Percentiles rank a stretch among this genome's conserved stretches.
phyloP scores from a whole-genome alignment of 2,797 vertebrate genomes.

The Neostethus bicornis region DNA sequence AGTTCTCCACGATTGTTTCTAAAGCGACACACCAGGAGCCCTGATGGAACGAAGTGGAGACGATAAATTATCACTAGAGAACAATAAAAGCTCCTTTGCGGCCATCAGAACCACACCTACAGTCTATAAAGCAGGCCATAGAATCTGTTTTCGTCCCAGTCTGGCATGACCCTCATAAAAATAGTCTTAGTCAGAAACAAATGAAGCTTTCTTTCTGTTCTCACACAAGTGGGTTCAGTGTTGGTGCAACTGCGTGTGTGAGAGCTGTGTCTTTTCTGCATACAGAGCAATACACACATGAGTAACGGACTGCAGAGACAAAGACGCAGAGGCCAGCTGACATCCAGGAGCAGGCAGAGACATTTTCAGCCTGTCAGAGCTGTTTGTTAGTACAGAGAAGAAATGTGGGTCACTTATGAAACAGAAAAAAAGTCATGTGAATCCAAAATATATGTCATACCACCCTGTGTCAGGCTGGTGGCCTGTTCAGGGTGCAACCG shows the following conservation, averaged over 20 bases:
- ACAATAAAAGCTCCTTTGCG: constrained; percentile 6
- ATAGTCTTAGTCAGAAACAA: constrained; percentile 35
- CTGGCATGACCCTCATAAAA: constrained; percentile 22
- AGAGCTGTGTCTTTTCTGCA: constrained; percentile 31
- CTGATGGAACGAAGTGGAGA: too few relatives aligned
- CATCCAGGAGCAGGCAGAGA: not conserved
- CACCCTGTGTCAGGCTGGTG: too few relatives aligned
- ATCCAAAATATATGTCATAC: not conserved
- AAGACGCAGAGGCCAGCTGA: constrained; percentile 5
- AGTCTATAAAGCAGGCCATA: not conserved
- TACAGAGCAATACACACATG: constrained; percentile 36
- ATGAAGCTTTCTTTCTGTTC: constrained; percentile 62
- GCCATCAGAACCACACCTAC: not conserved
- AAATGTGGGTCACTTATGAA: not conserved
- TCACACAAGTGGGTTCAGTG: constrained; percentile 58
- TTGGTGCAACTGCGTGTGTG: constrained; percentile 46
- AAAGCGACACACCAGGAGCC: constrained; percentile 45
- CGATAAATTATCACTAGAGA: constrained; percentile 4
- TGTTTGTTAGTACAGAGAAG: not conserved
- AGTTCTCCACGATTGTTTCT: constrained; percentile 50
- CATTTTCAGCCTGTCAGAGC: not conserved
- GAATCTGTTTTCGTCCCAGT: constrained; percentile 1
- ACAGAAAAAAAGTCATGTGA: not conserved
- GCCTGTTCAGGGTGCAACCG: too few relatives aligned
- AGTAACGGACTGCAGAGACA: constrained; percentile 28